phyloP scores from a whole-genome alignment of 2,113 vertebrate species.

The Etheostoma spectabile region DNA sequence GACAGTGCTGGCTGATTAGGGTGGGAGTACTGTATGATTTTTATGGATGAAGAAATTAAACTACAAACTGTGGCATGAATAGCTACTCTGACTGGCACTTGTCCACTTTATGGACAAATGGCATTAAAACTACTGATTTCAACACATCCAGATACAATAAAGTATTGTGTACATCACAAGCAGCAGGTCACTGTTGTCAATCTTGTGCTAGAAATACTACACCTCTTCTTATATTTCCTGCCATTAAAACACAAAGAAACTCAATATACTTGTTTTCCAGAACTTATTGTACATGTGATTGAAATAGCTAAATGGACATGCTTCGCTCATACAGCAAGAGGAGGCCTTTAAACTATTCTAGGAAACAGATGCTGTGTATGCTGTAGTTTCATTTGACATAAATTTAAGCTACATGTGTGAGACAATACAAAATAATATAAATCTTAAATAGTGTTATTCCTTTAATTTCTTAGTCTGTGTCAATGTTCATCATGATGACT shows the following conservation, averaged over 20 bases:
- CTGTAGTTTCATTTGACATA: not conserved
- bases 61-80: not conserved
- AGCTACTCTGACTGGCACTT: not conserved
- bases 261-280: too few relatives aligned
- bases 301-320: not conserved
- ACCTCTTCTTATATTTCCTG: not conserved
- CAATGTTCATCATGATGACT: not conserved
- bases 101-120: not conserved
- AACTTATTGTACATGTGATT: not conserved
- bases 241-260: not conserved
- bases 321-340: not conserved
- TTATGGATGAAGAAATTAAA: not conserved
- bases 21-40: not conserved
- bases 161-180: not conserved
- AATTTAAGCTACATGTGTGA: not conserved
- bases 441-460: not conserved
- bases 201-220: not conserved
- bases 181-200: too few relatives aligned
- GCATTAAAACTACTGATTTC: not conserved
- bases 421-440: not conserved
- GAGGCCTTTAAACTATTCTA: not conserved
- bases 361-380: not conserved
- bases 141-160: not conserved
- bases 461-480: not conserved
- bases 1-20: not conserved